Conservation (phyloP, 2,797 vertebrate species). For the Sebastiscus albofasciatus region DNA sequence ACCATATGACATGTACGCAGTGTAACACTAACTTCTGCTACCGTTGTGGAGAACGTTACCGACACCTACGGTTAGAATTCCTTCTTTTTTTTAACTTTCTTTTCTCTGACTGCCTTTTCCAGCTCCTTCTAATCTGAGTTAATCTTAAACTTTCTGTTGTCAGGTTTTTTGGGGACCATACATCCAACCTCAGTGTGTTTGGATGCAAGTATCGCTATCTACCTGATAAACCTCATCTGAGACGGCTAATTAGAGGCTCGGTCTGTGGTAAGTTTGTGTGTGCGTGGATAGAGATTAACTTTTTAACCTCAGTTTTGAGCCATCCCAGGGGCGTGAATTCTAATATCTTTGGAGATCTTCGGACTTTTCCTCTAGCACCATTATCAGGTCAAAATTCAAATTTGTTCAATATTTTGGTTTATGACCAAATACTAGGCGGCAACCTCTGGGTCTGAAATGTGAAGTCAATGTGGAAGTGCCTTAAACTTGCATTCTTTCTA, state of each 20-base stretch:
- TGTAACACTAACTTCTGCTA: constrained; percentile 99
- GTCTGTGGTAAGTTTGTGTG: constrained; percentile 90
- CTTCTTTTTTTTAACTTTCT: neutral
- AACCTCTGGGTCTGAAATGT: too few relatives aligned
- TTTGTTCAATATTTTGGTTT: neutral
- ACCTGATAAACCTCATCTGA: constrained; percentile 95
- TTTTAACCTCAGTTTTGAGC: neutral
- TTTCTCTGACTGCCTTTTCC: neutral
- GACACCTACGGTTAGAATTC: constrained; percentile 86
- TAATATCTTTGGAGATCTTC: neutral
- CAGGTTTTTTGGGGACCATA: constrained; percentile 97
- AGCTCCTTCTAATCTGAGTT: neutral
- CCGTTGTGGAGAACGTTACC: constrained; percentile 96
- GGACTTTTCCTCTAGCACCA: neutral
- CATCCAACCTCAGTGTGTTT: constrained; percentile 99
- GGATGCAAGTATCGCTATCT: constrained; percentile 99
- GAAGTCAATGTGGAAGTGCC: too few relatives aligned
- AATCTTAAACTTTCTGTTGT: neutral
- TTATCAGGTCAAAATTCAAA: neutral
- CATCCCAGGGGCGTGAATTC: neutral
- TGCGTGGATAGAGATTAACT: neutral
- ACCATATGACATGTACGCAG: constrained; percentile 98
- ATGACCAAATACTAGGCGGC: neutral
- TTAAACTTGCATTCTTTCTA: too few relatives aligned
- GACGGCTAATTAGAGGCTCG: constrained; percentile 94